Evolutionary conservation across 1,140 invertebrate genomes (phyloP).

Genomic region (Pollicipes pollicipes): DNA sequence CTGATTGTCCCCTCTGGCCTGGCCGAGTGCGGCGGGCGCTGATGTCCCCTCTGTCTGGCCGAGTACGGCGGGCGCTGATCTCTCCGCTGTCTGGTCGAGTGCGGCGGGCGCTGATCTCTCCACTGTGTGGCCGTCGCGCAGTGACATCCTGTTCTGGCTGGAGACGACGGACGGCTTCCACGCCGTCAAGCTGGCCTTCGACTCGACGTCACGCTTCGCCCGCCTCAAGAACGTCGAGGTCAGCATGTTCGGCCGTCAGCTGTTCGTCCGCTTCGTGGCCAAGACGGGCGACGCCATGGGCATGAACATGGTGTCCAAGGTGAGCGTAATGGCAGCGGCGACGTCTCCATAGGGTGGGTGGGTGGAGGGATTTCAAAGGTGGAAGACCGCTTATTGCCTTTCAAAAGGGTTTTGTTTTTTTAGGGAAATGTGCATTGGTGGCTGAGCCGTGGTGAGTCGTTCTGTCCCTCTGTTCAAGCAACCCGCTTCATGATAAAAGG

Average conservation of each 20-base stretch:
- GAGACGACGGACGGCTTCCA: conserved; percentile 57
- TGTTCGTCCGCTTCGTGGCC: conserved; percentile 86
- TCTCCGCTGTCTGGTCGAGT: too few species aligned
- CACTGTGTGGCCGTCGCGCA: not conserved
- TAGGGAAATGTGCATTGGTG: not conserved
- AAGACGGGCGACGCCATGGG: conserved; percentile 98
- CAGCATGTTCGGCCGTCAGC: conserved; percentile 60
- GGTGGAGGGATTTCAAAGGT: not conserved
- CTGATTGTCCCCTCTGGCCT: too few species aligned
- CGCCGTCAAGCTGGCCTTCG: conserved; percentile 67
- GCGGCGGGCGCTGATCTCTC: too few species aligned
- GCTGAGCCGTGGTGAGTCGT: too few species aligned
- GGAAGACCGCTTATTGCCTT: not conserved
- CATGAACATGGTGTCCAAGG: conserved; percentile 99
- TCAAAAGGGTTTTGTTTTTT: not conserved
- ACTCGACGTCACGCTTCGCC: conserved; percentile 73
- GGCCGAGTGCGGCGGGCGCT: too few species aligned
- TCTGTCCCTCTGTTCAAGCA: too few species aligned
- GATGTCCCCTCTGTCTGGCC: too few species aligned
- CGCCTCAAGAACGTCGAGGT: conserved; percentile 60
- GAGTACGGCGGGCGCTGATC: too few species aligned
- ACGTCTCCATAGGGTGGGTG: not conserved
- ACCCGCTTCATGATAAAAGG: too few species aligned
- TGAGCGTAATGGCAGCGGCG: conserved; percentile 20
- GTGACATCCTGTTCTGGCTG: conserved; percentile 45